Evolutionary conservation across 2,888 invertebrate genomes (phyloP).

Genomic region (Tuberolachnus salignus): DNA sequence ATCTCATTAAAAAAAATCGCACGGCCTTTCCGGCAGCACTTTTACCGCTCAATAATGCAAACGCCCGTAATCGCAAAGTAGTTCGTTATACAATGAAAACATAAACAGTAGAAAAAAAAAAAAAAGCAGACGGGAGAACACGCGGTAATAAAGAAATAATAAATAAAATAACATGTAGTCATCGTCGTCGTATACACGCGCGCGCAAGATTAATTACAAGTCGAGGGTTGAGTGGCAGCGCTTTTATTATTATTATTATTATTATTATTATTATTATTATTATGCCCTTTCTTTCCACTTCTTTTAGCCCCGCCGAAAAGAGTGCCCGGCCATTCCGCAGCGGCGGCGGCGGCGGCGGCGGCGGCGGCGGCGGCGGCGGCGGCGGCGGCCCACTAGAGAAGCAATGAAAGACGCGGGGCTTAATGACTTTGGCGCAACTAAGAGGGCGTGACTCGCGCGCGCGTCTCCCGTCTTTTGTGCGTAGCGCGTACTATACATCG

Average conservation of each 20-base stretch:
- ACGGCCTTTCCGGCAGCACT: constrained; percentile 11
- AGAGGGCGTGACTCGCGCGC: constrained; percentile 51
- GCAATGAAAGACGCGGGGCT: constrained; percentile 36
- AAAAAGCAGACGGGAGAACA: constrained; percentile 1
- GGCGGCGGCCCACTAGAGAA: background rate
- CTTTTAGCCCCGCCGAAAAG: background rate
- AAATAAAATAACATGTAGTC: constrained; percentile 56
- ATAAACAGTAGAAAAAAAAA: background rate
- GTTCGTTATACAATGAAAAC: constrained; percentile 42
- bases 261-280: constrained; percentile 9
- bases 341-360: no score
- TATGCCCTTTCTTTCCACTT: constrained; percentile 11
- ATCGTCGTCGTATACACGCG: constrained; percentile 30
- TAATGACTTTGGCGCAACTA: constrained; percentile 55
- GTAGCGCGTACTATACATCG: constrained; percentile 13
- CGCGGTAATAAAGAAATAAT: constrained; percentile 46
- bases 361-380: no score
- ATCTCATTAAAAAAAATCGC: constrained; percentile 37
- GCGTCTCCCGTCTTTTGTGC: constrained; percentile 37
- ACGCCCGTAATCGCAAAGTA: constrained; percentile 34
- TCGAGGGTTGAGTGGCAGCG: constrained; percentile 42
- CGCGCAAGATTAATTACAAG: constrained; percentile 53
- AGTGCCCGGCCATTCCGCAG: constrained; percentile 1
- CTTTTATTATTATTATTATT: constrained; percentile 15
- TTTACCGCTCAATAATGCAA: constrained; percentile 29